phyloP scores from a whole-genome alignment of 2,888 invertebrate species.

The Pyrocoelia pectoralis region DNA sequence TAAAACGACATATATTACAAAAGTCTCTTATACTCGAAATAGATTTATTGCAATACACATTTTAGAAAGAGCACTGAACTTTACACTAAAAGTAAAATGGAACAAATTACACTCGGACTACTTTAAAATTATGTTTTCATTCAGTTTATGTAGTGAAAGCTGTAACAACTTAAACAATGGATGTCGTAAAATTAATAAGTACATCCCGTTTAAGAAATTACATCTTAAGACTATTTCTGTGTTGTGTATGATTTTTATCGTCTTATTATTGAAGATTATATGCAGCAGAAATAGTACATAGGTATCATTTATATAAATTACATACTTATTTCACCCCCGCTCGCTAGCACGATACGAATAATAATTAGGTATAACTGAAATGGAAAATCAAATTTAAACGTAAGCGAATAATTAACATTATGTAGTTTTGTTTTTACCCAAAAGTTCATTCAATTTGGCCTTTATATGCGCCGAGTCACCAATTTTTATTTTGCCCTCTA shows the following conservation, averaged over 20 bases:
- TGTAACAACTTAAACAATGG: neutral
- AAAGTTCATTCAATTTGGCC: too few species aligned
- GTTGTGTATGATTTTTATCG: neutral
- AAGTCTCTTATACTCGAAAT: neutral
- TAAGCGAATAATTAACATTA: too few species aligned
- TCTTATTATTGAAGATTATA: too few species aligned
- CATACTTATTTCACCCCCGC: too few species aligned
- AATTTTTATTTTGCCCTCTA: too few species aligned
- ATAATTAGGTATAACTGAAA: too few species aligned
- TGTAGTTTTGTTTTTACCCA: too few species aligned
- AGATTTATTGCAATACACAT: conserved; percentile 9
- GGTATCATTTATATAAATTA: too few species aligned
- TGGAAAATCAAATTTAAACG: too few species aligned
- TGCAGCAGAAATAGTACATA: too few species aligned
- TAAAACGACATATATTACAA: neutral
- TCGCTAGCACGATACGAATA: too few species aligned
- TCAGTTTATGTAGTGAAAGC: neutral
- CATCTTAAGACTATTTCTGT: neutral
- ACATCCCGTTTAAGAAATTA: conserved; percentile 1
- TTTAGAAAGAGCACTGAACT: conserved; percentile 6
- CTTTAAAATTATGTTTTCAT: neutral
- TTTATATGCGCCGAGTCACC: too few species aligned
- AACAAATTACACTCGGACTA: neutral
- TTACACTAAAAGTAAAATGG: conserved; percentile 1
- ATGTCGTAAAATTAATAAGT: neutral